Percentiles rank a stretch among this genome's conserved stretches.
Evolutionary conservation across 1,140 invertebrate species (phyloP).

Genomic region (Drosophila ananassae): DNA sequence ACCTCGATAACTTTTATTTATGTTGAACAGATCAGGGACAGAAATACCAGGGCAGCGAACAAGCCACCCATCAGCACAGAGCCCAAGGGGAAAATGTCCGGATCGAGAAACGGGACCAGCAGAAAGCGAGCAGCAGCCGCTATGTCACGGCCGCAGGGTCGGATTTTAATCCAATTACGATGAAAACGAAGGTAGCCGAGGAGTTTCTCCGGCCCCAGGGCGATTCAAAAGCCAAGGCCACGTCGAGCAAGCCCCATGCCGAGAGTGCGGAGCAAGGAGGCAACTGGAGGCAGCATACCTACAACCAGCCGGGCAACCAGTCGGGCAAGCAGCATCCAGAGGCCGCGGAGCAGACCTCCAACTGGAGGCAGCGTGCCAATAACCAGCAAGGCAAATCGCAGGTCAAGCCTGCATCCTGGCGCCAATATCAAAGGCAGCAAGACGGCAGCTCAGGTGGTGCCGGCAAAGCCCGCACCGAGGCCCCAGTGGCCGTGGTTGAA

Average conservation of each 20-base stretch:
- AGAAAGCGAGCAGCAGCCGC: constrained; percentile 23
- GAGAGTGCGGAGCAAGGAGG: background rate
- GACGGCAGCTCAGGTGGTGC: constrained; percentile 1
- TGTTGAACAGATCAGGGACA: constrained; percentile 6
- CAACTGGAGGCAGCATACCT: background rate
- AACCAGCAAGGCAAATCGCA: background rate
- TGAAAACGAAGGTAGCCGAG: constrained; percentile 49
- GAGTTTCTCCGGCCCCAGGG: constrained; percentile 37
- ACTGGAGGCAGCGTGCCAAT: constrained; percentile 18
- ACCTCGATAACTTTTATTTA: background rate
- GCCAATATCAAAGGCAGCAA: constrained; percentile 11
- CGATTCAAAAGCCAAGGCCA: background rate
- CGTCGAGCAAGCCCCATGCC: background rate
- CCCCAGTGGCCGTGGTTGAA: background rate
- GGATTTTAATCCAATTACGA: constrained; percentile 42
- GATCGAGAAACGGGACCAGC: background rate
- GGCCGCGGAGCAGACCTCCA: background rate
- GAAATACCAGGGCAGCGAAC: background rate
- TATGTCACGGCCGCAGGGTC: constrained; percentile 38
- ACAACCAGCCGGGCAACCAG: background rate
- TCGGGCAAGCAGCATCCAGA: background rate
- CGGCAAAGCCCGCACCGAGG: background rate
- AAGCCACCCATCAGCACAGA: background rate
- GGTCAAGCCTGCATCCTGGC: constrained; percentile 3
- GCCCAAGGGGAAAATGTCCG: background rate